These are phyloP conservation scores for Collichthys lucidus DNA, from an alignment of 2,113 vertebrate genomes.

Conservation along the genomic window DNA sequence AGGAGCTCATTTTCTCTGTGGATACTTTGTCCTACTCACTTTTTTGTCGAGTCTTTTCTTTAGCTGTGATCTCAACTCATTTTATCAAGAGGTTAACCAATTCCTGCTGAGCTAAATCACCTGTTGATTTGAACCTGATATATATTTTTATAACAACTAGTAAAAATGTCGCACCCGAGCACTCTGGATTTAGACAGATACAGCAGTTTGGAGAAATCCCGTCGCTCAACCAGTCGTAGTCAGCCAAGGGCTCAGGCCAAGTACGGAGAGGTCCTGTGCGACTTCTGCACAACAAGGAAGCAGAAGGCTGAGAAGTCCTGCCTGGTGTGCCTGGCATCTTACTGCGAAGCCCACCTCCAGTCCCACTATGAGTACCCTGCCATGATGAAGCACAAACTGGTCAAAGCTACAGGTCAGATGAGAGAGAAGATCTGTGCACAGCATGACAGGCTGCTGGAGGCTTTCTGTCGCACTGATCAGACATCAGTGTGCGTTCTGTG, in stretches of 20 bases:
- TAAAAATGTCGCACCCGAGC: constrained; percentile 75
- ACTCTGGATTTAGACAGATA: constrained; percentile 83
- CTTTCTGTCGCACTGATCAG: constrained; percentile 85
- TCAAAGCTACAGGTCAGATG: constrained; percentile 86
- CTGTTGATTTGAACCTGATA: constrained; percentile 12
- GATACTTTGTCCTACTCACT: not conserved
- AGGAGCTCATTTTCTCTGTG: not conserved
- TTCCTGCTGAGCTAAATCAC: not conserved
- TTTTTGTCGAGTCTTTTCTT: not conserved
- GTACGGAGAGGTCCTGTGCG: constrained; percentile 82
- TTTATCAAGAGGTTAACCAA: not conserved
- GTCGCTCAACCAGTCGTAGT: constrained; percentile 82
- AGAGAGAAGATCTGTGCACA: constrained; percentile 85
- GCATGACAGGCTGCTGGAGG: constrained; percentile 86
- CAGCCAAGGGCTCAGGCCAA: constrained; percentile 68
- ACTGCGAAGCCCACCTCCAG: constrained; percentile 93
- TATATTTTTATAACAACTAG: not conserved
- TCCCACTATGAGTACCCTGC: constrained; percentile 94
- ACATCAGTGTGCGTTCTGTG: constrained; percentile 84
- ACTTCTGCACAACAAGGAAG: constrained; percentile 93
- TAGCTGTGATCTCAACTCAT: not conserved
- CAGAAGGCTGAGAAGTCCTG: constrained; percentile 94
- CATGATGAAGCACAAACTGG: constrained; percentile 94
- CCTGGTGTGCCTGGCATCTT: constrained; percentile 94
- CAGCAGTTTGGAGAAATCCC: constrained; percentile 83